phyloP scores from a whole-genome alignment of 2,888 invertebrate genomes.

The Chrysina gloriosa region DNA sequence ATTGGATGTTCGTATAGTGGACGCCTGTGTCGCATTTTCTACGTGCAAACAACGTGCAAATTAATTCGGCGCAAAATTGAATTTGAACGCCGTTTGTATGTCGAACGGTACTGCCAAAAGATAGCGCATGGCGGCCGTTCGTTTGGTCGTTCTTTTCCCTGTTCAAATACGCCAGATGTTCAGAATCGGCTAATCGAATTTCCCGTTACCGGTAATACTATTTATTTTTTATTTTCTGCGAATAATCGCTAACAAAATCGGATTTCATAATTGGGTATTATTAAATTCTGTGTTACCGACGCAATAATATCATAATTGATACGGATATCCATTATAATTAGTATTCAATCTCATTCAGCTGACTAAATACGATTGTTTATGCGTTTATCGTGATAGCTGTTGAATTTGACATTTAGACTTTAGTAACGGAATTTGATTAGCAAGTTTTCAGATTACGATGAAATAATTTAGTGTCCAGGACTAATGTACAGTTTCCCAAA shows the following conservation, averaged over 20 bases:
- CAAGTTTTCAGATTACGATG: too few species aligned
- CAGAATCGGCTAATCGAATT: constrained; percentile 11
- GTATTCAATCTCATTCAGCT: too few species aligned
- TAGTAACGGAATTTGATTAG: too few species aligned
- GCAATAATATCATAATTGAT: too few species aligned
- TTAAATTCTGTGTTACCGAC: too few species aligned
- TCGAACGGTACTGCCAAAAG: background rate
- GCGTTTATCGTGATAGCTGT: too few species aligned
- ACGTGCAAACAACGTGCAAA: constrained; percentile 12
- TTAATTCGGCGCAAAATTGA: constrained; percentile 13
- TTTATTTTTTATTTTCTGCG: constrained; percentile 1
- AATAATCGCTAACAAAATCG: too few species aligned
- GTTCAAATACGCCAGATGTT: background rate
- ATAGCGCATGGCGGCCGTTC: background rate
- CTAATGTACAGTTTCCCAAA: too few species aligned
- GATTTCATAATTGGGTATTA: background rate
- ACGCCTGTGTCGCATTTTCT: background rate
- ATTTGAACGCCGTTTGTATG: background rate
- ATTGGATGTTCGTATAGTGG: background rate
- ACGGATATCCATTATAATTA: too few species aligned
- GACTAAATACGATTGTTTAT: too few species aligned
- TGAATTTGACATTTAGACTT: too few species aligned
- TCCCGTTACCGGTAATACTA: background rate
- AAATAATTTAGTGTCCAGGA: too few species aligned
- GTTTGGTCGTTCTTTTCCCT: background rate